These are phyloP conservation scores for Hanleya hanleyi DNA, from an alignment of 2,888 invertebrate genomes.

Conservation along the genomic window DNA sequence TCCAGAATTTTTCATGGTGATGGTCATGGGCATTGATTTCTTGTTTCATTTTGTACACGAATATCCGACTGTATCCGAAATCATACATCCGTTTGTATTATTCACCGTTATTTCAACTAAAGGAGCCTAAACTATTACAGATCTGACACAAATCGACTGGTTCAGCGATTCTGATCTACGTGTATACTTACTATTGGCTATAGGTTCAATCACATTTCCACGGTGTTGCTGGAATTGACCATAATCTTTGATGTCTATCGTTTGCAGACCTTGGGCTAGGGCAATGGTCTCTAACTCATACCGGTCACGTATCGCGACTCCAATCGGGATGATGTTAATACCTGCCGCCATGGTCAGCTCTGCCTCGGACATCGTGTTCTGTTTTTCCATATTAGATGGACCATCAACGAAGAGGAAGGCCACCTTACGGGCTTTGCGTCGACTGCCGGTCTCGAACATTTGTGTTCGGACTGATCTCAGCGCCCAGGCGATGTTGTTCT, in stretches of 20 bases:
- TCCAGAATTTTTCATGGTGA: too few relatives aligned
- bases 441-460: constrained; percentile 55
- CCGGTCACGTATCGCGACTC: constrained; percentile 53
- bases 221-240: constrained; percentile 32
- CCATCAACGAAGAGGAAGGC: constrained; percentile 67
- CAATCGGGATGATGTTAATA: constrained; percentile 62
- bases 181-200: constrained; percentile 33
- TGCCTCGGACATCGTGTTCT: constrained; percentile 59
- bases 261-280: constrained; percentile 48
- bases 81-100: too few relatives aligned
- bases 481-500: constrained; percentile 66
- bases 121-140: too few relatives aligned
- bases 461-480: constrained; percentile 48
- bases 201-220: constrained; percentile 36
- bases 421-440: constrained; percentile 58
- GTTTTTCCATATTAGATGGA: constrained; percentile 57
- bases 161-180: too few relatives aligned
- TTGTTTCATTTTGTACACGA: too few relatives aligned
- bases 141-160: too few relatives aligned
- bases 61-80: too few relatives aligned
- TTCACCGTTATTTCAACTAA: too few relatives aligned
- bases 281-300: constrained; percentile 61
- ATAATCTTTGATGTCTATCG: constrained; percentile 40
- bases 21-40: too few relatives aligned
- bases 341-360: constrained; percentile 63